A percentile compares a stretch with the other conserved stretches of the same genome.
Evolutionary conservation across 2,888 invertebrate genomes (phyloP).

Genomic region (Mamestra brassicae): DNA sequence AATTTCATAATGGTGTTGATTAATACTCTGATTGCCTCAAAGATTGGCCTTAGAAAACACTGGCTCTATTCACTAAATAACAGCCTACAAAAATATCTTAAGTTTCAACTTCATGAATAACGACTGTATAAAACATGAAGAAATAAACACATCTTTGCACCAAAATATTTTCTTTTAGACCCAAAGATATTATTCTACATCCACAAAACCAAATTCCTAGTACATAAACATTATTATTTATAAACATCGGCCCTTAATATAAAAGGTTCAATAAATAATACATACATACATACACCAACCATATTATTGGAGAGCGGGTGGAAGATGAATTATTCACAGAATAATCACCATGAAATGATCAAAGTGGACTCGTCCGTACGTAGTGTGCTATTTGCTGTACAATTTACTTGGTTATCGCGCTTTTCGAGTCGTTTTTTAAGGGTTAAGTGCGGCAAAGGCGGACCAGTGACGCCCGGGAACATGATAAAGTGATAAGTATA

Average conservation of each 20-base stretch:
- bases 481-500: background rate
- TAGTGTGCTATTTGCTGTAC: constrained; percentile 29
- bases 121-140: constrained; percentile 38
- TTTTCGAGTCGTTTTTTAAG: constrained; percentile 23
- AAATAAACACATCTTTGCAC: background rate
- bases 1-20: background rate
- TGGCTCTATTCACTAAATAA: background rate
- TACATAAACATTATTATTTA: constrained; percentile 61
- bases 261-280: constrained; percentile 68
- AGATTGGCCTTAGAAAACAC: background rate
- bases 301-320: constrained; percentile 56
- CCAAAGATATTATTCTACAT: constrained; percentile 41
- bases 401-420: constrained; percentile 29
- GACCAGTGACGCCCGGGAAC: background rate
- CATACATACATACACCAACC: constrained; percentile 59
- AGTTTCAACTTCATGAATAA: constrained; percentile 1
- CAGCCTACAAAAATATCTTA: background rate
- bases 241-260: constrained; percentile 56
- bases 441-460: constrained; percentile 18
- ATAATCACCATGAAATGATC: constrained; percentile 78
- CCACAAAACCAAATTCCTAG: constrained; percentile 58
- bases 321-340: constrained; percentile 75
- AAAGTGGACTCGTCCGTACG: constrained; percentile 63
- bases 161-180: constrained; percentile 21
- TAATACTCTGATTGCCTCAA: background rate